Evolutionary conservation across 2,113 vertebrate genomes (phyloP), one percentile per base, ranked within the genome.

Genomic region (Ictalurus punctatus): DNA sequence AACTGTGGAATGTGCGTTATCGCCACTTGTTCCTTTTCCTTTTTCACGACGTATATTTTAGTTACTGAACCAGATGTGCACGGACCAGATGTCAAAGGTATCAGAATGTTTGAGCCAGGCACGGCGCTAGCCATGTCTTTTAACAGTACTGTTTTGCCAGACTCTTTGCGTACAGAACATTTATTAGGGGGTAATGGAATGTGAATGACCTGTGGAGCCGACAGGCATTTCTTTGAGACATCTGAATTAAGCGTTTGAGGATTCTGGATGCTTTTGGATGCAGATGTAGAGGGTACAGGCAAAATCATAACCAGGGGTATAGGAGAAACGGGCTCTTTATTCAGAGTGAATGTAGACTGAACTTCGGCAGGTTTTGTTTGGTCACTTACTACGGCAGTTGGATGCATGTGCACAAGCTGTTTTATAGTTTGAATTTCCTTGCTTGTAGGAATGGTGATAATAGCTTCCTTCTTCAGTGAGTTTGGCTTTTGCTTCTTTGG

Each of bases 261-360:
- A 61, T 27, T 71, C 59, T 52, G 86, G 59, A 79, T 48, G 85
- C 61, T 30, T 8, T 13, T 34, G 0, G 91, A 52, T 13, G 90
- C 27, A 69, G 83, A 52, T 0, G 89, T 21, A 13, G 90, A 27
- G 63, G 90, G 81, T 23, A 92, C 87, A 0, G 95, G 94, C 73
- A 96, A 37, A 80, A 95, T 87, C 78, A 96, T 84, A 2, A 96
- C 92, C 3, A 96, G 89, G 4, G 94, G 91, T 4, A 92, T 34
- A 8, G 92, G 93, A 23, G 94, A 93, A 84, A 93, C 92, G 0
- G 93, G 92, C 1, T 87, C 59, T 84, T 94, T 92, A 83, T 95
- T 88, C 0, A 95, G 89, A 3, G 92, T 92, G 17, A 96, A 63
- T 21, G 91, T 94, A 93, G 93, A 95, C 17, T 90, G 30, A 6